Evolutionary conservation across 2,797 vertebrate genomes (phyloP).

Genomic region (Sphaeramia orbicularis): DNA sequence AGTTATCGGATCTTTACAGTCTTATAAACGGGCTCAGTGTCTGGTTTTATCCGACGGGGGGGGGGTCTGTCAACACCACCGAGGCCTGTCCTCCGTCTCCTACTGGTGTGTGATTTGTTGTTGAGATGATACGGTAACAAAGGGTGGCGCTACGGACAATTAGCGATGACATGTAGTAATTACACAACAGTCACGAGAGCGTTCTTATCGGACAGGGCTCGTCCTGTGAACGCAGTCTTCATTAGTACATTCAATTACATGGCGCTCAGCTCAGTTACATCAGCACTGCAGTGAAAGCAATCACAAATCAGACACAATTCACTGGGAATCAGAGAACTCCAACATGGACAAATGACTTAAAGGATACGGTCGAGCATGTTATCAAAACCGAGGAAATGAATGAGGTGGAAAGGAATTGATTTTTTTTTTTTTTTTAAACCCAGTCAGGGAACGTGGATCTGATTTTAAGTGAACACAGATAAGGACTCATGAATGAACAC

Average conservation of each 20-base stretch:
- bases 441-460: slow-evolving; percentile 42
- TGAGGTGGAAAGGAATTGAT: slow-evolving; percentile 45
- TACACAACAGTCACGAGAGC: slow-evolving; percentile 47
- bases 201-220: slow-evolving; percentile 45
- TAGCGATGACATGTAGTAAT: slow-evolving; percentile 59
- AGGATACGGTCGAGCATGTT: slow-evolving; percentile 43
- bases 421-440: slow-evolving; percentile 53
- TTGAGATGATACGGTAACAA: slow-evolving; percentile 51
- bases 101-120: slow-evolving; percentile 27
- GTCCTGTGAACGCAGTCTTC: slow-evolving; percentile 46
- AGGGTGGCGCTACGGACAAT: slow-evolving; percentile 67
- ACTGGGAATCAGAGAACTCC: slow-evolving; percentile 32
- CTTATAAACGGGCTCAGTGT: no score
- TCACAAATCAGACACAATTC: slow-evolving; percentile 54
- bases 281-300: slow-evolving; percentile 43
- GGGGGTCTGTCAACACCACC: no score
- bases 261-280: slow-evolving; percentile 45
- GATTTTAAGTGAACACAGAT: slow-evolving; percentile 62
- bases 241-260: slow-evolving; percentile 63
- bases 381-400: slow-evolving; percentile 60
- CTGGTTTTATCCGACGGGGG: no score
- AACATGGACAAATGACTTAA: slow-evolving; percentile 39
- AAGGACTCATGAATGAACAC: slow-evolving; percentile 60
- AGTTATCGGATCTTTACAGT: no score
- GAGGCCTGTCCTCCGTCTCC: background rate